Evolutionary conservation across 2,113 vertebrate species (phyloP).

Genomic region (Emydocephalus ijimae): DNA sequence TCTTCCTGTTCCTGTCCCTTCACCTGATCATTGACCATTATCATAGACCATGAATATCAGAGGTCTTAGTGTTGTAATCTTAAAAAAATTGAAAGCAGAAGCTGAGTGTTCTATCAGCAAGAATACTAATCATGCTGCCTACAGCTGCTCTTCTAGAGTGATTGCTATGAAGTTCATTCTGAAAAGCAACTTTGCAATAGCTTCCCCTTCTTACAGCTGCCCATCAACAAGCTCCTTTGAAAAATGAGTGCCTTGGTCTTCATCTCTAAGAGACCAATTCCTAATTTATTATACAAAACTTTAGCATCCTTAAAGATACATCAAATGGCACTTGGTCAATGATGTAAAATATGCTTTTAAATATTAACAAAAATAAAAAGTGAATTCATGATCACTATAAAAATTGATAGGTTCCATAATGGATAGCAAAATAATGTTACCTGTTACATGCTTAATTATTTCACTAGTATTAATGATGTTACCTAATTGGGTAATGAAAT

Average conservation of each 20-base stretch:
- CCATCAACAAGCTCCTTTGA: neutral
- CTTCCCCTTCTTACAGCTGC: neutral
- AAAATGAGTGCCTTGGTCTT: neutral
- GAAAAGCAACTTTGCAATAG: neutral
- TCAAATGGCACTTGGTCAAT: slow-evolving; percentile 65
- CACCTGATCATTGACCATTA: neutral
- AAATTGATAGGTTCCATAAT: slow-evolving; percentile 62
- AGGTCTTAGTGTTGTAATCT: neutral
- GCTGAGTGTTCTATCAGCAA: neutral
- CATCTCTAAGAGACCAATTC: neutral
- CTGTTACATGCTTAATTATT: slow-evolving; percentile 62
- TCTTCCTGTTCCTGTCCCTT: neutral
- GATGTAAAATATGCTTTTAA: slow-evolving; percentile 45
- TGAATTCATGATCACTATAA: slow-evolving; percentile 64
- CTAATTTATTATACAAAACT: neutral
- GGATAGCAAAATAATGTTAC: slow-evolving; percentile 54
- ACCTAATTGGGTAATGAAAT: no score
- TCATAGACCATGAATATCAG: neutral
- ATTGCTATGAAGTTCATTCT: neutral
- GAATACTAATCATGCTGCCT: neutral
- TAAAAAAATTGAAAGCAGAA: neutral
- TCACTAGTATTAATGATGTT: slow-evolving; percentile 25
- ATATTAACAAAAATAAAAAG: slow-evolving; percentile 71
- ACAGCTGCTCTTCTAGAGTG: neutral
- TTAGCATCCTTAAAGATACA: slow-evolving; percentile 54